Conservation (phyloP, 1,140 invertebrate species). For the Colletes latitarsis region DNA sequence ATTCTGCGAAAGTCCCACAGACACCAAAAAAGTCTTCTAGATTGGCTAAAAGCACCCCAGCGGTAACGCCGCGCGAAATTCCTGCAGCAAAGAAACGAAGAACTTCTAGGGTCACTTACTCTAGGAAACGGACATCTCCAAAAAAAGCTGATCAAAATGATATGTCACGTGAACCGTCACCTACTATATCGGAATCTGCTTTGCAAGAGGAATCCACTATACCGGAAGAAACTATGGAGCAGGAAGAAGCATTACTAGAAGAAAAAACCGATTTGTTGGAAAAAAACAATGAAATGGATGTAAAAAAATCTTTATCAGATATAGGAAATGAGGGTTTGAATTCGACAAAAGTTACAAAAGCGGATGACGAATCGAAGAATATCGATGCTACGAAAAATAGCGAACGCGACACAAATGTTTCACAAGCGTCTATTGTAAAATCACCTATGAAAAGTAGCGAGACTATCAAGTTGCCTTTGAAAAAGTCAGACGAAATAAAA, state of each 20-base stretch:
- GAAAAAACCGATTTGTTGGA: slow-evolving; percentile 39
- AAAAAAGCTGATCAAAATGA: slow-evolving; percentile 63
- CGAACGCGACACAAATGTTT: neutral
- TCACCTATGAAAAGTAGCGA: slow-evolving; percentile 37
- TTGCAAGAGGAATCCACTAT: slow-evolving; percentile 50
- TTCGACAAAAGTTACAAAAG: slow-evolving; percentile 22
- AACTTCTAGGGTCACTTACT: slow-evolving; percentile 51
- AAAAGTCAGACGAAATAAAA: slow-evolving; percentile 10
- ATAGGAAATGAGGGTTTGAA: neutral
- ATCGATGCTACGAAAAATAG: slow-evolving; percentile 23
- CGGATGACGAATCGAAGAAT: slow-evolving; percentile 37
- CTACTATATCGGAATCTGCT: slow-evolving; percentile 52
- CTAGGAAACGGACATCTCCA: slow-evolving; percentile 64
- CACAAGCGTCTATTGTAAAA: slow-evolving; percentile 23
- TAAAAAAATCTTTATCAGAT: slow-evolving; percentile 4
- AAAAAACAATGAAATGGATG: slow-evolving; percentile 50
- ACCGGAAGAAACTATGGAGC: slow-evolving; percentile 12
- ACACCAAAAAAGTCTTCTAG: slow-evolving; percentile 72
- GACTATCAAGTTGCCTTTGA: slow-evolving; percentile 19
- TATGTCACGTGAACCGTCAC: slow-evolving; percentile 48
- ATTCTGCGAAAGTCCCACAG: slow-evolving; percentile 67
- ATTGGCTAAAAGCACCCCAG: slow-evolving; percentile 68
- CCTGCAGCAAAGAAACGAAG: slow-evolving; percentile 61
- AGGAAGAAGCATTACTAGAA: slow-evolving; percentile 8
- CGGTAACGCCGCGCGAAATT: slow-evolving; percentile 67